phyloP scores from a whole-genome alignment of 2,797 vertebrate species.

The Kryptolebias ocellatus region DNA sequence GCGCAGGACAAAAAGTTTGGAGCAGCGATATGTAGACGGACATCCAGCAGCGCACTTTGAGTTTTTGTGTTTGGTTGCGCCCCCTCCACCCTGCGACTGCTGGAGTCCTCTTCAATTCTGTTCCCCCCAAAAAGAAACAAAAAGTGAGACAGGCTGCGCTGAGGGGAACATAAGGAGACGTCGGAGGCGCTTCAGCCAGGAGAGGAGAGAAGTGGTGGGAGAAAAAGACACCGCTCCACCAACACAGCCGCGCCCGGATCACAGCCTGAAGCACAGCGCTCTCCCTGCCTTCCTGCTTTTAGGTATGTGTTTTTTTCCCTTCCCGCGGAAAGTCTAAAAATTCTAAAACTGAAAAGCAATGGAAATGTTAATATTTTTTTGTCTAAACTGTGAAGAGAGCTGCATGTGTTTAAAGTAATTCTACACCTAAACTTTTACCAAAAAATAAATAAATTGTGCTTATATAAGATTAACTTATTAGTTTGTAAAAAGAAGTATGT shows the following conservation, averaged over 20 bases:
- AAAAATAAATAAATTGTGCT: constrained; percentile 7
- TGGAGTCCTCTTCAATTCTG: constrained; percentile 58
- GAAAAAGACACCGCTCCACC: constrained; percentile 76
- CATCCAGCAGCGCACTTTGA: constrained; percentile 80
- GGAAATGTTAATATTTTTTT: constrained; percentile 34
- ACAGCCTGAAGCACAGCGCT: constrained; percentile 70
- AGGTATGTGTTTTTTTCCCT: constrained; percentile 76
- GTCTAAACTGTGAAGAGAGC: constrained; percentile 16
- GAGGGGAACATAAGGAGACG: constrained; percentile 82
- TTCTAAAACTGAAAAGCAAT: constrained; percentile 27
- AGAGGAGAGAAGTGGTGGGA: constrained; percentile 80
- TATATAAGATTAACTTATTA: too few relatives aligned
- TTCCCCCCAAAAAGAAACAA: constrained; percentile 35
- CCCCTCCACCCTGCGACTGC: constrained; percentile 39
- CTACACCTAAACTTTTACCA: constrained; percentile 65
- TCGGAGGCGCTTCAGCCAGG: constrained; percentile 82
- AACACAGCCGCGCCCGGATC: constrained; percentile 81
- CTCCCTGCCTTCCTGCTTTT: constrained; percentile 74
- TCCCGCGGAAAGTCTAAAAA: constrained; percentile 43
- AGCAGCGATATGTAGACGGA: constrained; percentile 87
- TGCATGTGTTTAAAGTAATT: constrained; percentile 3
- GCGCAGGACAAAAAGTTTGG: constrained; percentile 89
- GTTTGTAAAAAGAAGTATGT: background rate
- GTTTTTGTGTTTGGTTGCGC: constrained; percentile 20
- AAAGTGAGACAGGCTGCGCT: constrained; percentile 83